Conservation (phyloP, 2,113 vertebrate species). For the Taxidea taxus region DNA sequence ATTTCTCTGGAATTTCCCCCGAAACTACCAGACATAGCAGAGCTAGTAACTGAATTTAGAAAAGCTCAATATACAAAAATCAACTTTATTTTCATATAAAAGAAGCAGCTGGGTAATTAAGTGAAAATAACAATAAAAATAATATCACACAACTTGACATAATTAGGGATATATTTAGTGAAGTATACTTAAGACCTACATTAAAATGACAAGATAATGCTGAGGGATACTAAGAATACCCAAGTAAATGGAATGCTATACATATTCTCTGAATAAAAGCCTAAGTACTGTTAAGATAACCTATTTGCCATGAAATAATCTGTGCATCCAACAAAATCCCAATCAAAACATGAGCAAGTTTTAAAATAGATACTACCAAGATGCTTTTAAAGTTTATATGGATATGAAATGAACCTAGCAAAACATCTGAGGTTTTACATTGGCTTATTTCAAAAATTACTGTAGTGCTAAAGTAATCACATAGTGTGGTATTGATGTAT, state of each 20-base stretch:
- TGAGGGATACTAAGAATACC: not conserved
- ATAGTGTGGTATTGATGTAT: not conserved
- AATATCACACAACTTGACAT: not conserved
- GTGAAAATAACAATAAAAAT: not conserved
- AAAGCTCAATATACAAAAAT: not conserved
- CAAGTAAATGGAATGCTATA: not conserved
- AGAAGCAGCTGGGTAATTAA: not conserved
- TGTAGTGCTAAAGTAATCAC: not conserved
- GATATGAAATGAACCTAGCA: not conserved
- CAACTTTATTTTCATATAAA: not conserved
- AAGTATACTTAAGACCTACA: not conserved
- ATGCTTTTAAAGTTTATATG: not conserved
- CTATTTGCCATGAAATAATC: not conserved
- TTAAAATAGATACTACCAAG: not conserved
- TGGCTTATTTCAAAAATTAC: not conserved
- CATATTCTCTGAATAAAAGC: not conserved
- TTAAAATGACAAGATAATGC: not conserved
- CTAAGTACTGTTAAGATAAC: not conserved
- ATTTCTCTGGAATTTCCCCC: not conserved
- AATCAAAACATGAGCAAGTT: not conserved
- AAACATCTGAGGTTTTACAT: not conserved
- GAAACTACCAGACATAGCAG: not conserved
- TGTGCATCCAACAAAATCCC: not conserved
- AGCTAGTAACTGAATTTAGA: not conserved
- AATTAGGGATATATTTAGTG: not conserved